These are phyloP conservation scores for Lydus trimaculatus DNA, from an alignment of 2,888 invertebrate genomes.

Conservation along the genomic window DNA sequence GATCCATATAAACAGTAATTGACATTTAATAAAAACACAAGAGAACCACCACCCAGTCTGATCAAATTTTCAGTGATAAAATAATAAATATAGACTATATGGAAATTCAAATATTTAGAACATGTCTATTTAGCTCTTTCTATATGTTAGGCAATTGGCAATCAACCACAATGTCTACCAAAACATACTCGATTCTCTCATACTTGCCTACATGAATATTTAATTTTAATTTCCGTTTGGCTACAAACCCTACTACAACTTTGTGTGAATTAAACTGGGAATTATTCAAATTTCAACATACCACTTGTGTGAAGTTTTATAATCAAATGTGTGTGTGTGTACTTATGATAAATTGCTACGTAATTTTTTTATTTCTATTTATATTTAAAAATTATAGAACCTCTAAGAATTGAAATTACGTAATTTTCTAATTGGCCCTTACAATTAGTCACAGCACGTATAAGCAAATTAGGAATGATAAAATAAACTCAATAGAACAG, in stretches of 20 bases:
- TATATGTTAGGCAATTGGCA: not conserved
- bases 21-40: not conserved
- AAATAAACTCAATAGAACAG: no score
- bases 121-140: no score
- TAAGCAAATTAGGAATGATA: no score
- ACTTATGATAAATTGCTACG: not conserved
- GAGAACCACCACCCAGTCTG: not conserved
- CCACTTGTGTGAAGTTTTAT: conserved; percentile 18
- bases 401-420: no score
- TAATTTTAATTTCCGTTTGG: conserved; percentile 13
- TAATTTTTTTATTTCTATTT: not conserved
- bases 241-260: conserved; percentile 15
- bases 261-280: conserved; percentile 22
- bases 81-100: not conserved
- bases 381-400: not conserved
- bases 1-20: not conserved
- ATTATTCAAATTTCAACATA: conserved; percentile 29
- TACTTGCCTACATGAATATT: conserved; percentile 11
- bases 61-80: not conserved
- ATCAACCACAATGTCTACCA: not conserved
- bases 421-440: no score
- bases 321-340: conserved; percentile 23
- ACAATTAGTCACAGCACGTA: no score
- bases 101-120: no score
- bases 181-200: not conserved